phyloP scores from a whole-genome alignment of 2,888 invertebrate genomes.

The Cenopis cana region DNA sequence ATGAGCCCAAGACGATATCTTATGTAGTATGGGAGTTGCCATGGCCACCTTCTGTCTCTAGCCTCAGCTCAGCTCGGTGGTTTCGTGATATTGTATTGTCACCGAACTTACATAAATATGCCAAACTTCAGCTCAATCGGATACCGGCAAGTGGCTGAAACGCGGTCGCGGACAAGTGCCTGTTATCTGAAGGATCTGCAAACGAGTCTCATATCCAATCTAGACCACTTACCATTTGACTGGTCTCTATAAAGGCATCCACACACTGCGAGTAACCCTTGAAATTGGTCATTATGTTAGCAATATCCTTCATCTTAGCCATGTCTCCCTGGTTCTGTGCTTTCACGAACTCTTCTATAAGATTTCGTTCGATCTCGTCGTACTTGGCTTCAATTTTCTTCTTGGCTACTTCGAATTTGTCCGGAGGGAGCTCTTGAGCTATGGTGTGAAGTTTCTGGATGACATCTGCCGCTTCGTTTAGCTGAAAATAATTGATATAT shows the following conservation, averaged over 20 bases:
- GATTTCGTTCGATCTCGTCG: slow-evolving; percentile 93
- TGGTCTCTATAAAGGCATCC: slow-evolving; percentile 98
- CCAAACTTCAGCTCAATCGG: no score
- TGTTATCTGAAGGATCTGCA: background rate
- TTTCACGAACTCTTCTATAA: slow-evolving; percentile 97
- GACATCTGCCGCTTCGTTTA: slow-evolving; percentile 98
- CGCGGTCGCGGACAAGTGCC: no score
- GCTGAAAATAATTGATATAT: slow-evolving; percentile 75
- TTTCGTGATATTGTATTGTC: no score
- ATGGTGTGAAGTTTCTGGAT: slow-evolving; percentile 98
- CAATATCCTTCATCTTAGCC: slow-evolving; percentile 96
- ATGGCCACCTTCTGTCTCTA: no score
- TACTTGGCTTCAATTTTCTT: slow-evolving; percentile 95
- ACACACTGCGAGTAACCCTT: slow-evolving; percentile 98
- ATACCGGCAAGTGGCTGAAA: no score
- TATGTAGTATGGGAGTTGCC: no score
- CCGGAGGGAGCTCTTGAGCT: slow-evolving; percentile 96
- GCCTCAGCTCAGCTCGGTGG: no score
- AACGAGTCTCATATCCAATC: no score
- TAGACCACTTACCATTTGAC: slow-evolving; percentile 92
- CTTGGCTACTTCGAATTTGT: slow-evolving; percentile 93
- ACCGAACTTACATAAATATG: no score
- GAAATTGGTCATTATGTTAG: slow-evolving; percentile 96
- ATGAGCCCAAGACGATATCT: no score
- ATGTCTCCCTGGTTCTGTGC: slow-evolving; percentile 95